Percentiles rank a stretch among this genome's conserved stretches.
These are phyloP conservation scores for Halocynthia aurantium DNA, from an alignment of 23 tunicate genomes.

Conservation along the genomic window DNA sequence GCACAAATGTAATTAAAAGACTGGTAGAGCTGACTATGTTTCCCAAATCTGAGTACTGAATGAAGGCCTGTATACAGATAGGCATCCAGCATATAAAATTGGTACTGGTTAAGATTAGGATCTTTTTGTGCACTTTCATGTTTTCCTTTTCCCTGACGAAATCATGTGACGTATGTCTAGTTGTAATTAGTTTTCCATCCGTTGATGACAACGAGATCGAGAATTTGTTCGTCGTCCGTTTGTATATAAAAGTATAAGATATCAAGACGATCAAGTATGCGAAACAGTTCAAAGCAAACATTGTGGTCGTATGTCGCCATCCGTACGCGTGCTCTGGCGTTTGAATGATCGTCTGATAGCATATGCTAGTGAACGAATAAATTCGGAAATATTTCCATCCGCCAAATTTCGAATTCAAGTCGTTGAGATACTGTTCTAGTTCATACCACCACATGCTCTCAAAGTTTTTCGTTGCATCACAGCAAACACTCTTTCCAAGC, in stretches of 20 bases:
- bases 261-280: slow-evolving; percentile 1
- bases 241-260: background rate
- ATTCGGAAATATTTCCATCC: background rate
- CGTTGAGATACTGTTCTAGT: background rate
- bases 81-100: slow-evolving; percentile 1
- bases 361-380: background rate
- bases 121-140: background rate
- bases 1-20: background rate
- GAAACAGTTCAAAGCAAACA: background rate
- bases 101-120: background rate
- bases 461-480: background rate
- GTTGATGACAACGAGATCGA: background rate
- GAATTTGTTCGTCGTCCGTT: background rate
- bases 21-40: background rate
- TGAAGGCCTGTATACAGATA: background rate
- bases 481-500: background rate
- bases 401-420: background rate
- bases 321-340: background rate
- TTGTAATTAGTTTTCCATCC: background rate
- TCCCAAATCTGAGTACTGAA: background rate
- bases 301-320: background rate
- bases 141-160: background rate
- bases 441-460: background rate
- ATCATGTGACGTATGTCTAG: background rate
- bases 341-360: background rate